Evolutionary conservation across 1,140 invertebrate genomes (phyloP).

Genomic region (Pseudomyrmex flavicornis): DNA sequence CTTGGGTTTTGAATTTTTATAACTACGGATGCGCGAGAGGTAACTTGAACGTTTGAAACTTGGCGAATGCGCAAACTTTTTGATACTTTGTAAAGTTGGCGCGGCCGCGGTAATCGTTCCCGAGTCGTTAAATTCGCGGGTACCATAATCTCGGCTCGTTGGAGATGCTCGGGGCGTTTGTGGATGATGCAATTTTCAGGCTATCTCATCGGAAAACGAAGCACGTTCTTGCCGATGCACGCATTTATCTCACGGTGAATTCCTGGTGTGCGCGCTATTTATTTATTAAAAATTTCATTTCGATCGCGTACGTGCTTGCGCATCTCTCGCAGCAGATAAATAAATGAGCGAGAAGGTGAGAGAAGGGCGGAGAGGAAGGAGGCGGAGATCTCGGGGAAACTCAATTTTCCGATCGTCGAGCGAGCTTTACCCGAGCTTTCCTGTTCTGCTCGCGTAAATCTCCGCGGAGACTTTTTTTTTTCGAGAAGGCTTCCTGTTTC

Average conservation of each 20-base stretch:
- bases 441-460: constrained; percentile 40
- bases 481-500: constrained; percentile 20
- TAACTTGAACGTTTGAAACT: constrained; percentile 1
- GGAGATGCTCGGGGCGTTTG: constrained; percentile 19
- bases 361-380: background rate
- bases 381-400: constrained; percentile 40
- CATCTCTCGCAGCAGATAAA: constrained; percentile 47
- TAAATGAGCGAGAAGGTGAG: constrained; percentile 27
- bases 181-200: constrained; percentile 50
- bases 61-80: constrained; percentile 40
- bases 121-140: constrained; percentile 43
- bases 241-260: constrained; percentile 51
- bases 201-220: constrained; percentile 44
- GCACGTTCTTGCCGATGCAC: constrained; percentile 47
- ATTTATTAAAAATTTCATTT: constrained; percentile 62
- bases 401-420: constrained; percentile 49
- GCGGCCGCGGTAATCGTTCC: constrained; percentile 26
- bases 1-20: constrained; percentile 28
- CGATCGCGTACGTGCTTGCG: constrained; percentile 49
- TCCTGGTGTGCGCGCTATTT: constrained; percentile 45
- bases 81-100: constrained; percentile 18
- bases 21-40: background rate
- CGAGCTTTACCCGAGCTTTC: constrained; percentile 25
- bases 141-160: constrained; percentile 36
- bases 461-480: constrained; percentile 32